Conservation (phyloP, 2,113 vertebrate species). For the Laticauda colubrina region DNA sequence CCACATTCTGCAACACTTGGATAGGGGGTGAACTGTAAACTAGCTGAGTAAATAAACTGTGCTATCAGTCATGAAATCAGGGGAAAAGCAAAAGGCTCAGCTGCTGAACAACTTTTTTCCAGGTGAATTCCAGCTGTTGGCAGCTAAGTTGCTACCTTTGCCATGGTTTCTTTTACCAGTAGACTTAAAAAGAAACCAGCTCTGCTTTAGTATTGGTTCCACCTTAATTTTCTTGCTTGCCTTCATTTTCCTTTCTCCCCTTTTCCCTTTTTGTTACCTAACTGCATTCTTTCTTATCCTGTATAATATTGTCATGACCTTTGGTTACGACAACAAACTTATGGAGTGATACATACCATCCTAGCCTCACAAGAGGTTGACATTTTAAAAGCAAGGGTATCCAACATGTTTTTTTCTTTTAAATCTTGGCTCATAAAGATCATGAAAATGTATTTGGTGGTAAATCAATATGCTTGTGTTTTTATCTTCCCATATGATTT, state of each 20-base stretch:
- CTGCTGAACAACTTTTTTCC: background rate
- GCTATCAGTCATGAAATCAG: background rate
- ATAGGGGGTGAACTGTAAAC: background rate
- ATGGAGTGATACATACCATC: background rate
- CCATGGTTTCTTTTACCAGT: background rate
- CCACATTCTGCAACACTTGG: background rate
- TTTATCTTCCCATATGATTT: slow-evolving; percentile 39
- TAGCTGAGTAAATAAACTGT: background rate
- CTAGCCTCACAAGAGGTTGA: background rate
- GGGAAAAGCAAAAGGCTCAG: background rate
- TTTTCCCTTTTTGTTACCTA: background rate
- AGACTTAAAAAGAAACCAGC: background rate
- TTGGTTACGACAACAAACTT: background rate
- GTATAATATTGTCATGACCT: background rate
- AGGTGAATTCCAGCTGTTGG: background rate
- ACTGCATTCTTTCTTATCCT: background rate
- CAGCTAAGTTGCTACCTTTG: background rate
- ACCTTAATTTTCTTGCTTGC: background rate
- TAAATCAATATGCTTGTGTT: background rate
- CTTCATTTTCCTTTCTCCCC: background rate
- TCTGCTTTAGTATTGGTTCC: background rate
- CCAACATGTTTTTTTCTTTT: background rate
- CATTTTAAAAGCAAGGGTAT: background rate
- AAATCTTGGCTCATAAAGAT: background rate
- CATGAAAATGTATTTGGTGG: background rate